Conservation (phyloP, 2,797 vertebrate species). For the Siniperca obscura region DNA sequence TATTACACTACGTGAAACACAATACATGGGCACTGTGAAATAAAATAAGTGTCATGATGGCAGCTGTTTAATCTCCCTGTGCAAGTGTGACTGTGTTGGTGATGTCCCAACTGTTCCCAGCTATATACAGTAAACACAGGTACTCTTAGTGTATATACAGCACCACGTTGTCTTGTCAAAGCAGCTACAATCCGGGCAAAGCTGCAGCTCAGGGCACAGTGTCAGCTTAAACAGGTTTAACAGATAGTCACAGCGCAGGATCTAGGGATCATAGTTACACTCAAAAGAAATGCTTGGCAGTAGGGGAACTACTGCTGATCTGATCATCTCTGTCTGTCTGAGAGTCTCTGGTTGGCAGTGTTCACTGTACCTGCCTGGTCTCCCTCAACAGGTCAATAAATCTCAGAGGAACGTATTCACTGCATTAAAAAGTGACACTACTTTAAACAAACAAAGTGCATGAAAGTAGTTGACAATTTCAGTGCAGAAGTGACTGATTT, state of each 20-base stretch:
- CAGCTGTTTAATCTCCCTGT: constrained; percentile 58
- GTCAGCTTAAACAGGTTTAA: constrained; percentile 82
- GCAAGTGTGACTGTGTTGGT: constrained; percentile 35
- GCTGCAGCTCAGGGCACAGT: constrained; percentile 72
- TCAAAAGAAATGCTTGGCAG: constrained; percentile 57
- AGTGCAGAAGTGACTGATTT: not conserved
- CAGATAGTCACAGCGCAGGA: constrained; percentile 61
- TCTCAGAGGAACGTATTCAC: constrained; percentile 47
- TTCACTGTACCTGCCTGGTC: constrained; percentile 41
- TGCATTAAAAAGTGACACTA: constrained; percentile 48
- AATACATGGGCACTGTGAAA: constrained; percentile 49
- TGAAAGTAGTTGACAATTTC: not conserved
- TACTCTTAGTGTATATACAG: constrained; percentile 47
- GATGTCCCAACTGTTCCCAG: constrained; percentile 40
- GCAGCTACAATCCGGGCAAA: constrained; percentile 64
- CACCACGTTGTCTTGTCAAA: constrained; percentile 68
- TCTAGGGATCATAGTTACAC: constrained; percentile 64
- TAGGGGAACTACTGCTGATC: constrained; percentile 60
- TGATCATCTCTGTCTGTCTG: constrained; percentile 60
- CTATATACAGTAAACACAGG: constrained; percentile 67
- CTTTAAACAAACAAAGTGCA: constrained; percentile 45
- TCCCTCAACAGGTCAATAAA: constrained; percentile 64
- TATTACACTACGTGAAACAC: constrained; percentile 56
- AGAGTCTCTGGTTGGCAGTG: constrained; percentile 50
- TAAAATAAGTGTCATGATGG: constrained; percentile 58